A percentile compares a stretch with the other conserved stretches of the same genome.
phyloP scores from a whole-genome alignment of 2,113 vertebrate species.

The Apteryx mantelli region DNA sequence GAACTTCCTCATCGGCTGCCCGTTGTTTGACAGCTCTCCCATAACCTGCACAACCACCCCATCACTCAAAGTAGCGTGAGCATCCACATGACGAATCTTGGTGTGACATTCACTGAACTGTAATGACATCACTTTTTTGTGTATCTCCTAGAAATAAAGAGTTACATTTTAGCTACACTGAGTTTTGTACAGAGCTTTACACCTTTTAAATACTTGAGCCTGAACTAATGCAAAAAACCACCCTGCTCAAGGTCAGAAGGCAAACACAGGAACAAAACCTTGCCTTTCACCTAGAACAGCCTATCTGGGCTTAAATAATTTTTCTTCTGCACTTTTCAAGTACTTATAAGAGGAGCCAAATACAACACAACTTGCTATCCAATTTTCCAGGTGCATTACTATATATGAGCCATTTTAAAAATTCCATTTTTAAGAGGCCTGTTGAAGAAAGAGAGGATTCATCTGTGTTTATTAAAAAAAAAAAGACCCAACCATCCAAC shows the following conservation, averaged over 20 bases:
- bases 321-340: not conserved
- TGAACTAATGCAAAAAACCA: not conserved
- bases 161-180: not conserved
- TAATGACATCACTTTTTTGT: constrained; percentile 98
- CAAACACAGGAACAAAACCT: not conserved
- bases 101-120: constrained; percentile 98
- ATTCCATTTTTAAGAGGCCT: not conserved
- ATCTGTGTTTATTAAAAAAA: not conserved
- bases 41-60: constrained; percentile 98
- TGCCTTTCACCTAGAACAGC: not conserved
- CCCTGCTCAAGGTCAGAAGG: not conserved
- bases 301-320: not conserved
- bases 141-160: constrained; percentile 86
- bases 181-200: not conserved
- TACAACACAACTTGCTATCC: not conserved
- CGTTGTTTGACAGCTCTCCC: constrained; percentile 95
- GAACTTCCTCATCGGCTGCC: constrained; percentile 96
- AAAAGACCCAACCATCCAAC: not conserved
- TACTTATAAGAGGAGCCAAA: not conserved
- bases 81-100: constrained; percentile 97
- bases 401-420: not conserved
- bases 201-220: fast-evolving
- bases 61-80: constrained; percentile 94
- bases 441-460: not conserved
- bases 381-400: not conserved